Evolutionary conservation across 92 coral and sea anemone genomes (phyloP).

Genomic region (Nematostella vectensis): DNA sequence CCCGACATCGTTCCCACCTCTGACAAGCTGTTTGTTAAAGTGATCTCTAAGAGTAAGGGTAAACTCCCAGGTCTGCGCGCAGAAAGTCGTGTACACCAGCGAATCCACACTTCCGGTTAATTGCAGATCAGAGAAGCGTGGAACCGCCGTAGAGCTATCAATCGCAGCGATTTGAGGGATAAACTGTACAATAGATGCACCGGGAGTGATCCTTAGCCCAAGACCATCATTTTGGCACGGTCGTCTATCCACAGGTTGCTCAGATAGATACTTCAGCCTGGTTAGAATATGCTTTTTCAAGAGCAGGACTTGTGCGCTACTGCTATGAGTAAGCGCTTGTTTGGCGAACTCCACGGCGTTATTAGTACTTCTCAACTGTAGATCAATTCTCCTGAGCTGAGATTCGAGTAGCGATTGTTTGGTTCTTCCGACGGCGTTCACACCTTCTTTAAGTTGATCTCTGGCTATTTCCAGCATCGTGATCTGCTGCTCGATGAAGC

Average conservation of each 20-base stretch:
- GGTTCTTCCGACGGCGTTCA: conserved; percentile 8
- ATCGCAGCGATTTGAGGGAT: conserved; percentile 11
- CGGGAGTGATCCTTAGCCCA: conserved; percentile 2
- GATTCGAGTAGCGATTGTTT: conserved; percentile 29
- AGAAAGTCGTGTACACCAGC: conserved; percentile 27
- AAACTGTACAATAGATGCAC: conserved; percentile 9
- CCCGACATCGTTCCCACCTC: conserved; percentile 9
- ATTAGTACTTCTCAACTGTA: conserved; percentile 26
- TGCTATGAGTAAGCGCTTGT: conserved; percentile 38
- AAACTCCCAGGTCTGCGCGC: conserved; percentile 26
- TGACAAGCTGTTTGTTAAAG: background rate
- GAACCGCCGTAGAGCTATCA: conserved; percentile 20
- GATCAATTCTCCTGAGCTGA: conserved; percentile 26
- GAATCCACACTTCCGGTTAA: conserved; percentile 35
- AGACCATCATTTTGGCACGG: conserved; percentile 42
- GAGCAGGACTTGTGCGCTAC: conserved; percentile 39
- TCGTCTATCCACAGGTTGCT: conserved; percentile 6
- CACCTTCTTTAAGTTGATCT: conserved; percentile 29
- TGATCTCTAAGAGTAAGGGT: conserved; percentile 17
- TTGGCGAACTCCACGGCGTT: conserved; percentile 35
- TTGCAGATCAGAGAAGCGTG: conserved; percentile 6
- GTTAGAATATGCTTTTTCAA: conserved; percentile 39
- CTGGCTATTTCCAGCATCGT: conserved; percentile 21
- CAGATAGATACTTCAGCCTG: conserved; percentile 30
- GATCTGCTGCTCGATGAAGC: conserved; percentile 31